Evolutionary conservation across 1,140 invertebrate genomes (phyloP).

Genomic region (Drosophila triauraria): DNA sequence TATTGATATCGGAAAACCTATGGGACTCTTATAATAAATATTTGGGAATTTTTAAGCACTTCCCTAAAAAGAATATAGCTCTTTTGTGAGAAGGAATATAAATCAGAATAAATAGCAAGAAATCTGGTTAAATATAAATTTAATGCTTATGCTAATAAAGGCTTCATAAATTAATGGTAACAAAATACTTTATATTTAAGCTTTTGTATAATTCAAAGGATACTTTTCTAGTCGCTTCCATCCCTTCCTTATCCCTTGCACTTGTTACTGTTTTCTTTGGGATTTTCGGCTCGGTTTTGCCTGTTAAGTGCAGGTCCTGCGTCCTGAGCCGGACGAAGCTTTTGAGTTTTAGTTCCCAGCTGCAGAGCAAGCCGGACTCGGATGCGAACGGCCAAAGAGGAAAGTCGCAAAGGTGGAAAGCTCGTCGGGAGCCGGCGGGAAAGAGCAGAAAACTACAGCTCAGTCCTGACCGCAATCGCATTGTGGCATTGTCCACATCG

Average conservation of each 20-base stretch:
- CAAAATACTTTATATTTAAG: no score
- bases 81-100: no score
- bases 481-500: conserved; percentile 80
- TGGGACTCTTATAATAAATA: no score
- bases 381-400: conserved; percentile 48
- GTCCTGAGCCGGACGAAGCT: conserved; percentile 52
- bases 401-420: conserved; percentile 33
- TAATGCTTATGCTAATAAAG: no score
- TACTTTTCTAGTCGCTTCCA: not conserved
- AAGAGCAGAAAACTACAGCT: conserved; percentile 17
- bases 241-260: not conserved
- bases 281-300: conserved; percentile 64
- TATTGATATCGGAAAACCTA: no score
- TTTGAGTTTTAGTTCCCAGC: conserved; percentile 76
- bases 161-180: no score
- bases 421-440: not conserved
- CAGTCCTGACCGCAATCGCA: conserved; percentile 75
- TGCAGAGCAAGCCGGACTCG: conserved; percentile 67
- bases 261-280: conserved; percentile 68
- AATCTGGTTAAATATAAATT: no score
- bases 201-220: not conserved
- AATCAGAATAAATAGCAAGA: no score
- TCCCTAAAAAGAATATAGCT: no score
- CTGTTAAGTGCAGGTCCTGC: conserved; percentile 67
- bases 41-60: no score